A percentile compares a stretch with the other conserved stretches of the same genome.
These are phyloP conservation scores for Hyperoplus lanceolatus DNA, from an alignment of 2,797 vertebrate genomes.

Conservation along the genomic window DNA sequence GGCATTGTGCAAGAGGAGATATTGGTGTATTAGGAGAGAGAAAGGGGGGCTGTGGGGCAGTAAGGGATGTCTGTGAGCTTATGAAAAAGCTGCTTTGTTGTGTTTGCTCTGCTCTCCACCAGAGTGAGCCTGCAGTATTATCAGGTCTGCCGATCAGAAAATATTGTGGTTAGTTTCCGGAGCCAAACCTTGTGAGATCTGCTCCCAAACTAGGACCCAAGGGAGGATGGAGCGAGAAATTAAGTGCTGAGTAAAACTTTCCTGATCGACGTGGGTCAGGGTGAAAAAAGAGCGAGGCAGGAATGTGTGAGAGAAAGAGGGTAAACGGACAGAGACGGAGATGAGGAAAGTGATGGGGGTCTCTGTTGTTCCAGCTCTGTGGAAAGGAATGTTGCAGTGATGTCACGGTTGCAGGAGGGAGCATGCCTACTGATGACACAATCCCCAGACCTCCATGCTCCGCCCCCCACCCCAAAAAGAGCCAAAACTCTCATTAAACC, in stretches of 20 bases:
- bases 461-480: slow-evolving; percentile 62
- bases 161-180: slow-evolving; percentile 65
- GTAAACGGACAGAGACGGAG: slow-evolving; percentile 65
- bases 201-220: slow-evolving; percentile 15
- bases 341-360: slow-evolving; percentile 73
- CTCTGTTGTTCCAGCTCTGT: slow-evolving; percentile 82
- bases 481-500: slow-evolving; percentile 72
- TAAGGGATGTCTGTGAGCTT: slow-evolving; percentile 61
- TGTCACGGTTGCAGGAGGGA: slow-evolving; percentile 86
- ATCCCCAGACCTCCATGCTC: slow-evolving; percentile 75
- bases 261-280: slow-evolving; percentile 27
- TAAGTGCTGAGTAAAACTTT: slow-evolving; percentile 30
- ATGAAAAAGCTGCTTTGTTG: slow-evolving; percentile 75
- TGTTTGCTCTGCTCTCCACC: slow-evolving; percentile 52
- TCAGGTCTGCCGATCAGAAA: slow-evolving; percentile 73
- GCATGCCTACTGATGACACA: slow-evolving; percentile 87
- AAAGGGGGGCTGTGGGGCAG: slow-evolving; percentile 12
- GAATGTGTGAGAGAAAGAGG: slow-evolving; percentile 65
- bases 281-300: slow-evolving; percentile 36
- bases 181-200: slow-evolving; percentile 41
- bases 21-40: slow-evolving; percentile 56
- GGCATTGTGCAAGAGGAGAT: slow-evolving; percentile 73
- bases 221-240: slow-evolving; percentile 34
- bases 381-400: slow-evolving; percentile 88
- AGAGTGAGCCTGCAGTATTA: slow-evolving; percentile 45